Percentiles rank a stretch among this genome's conserved stretches.
These are phyloP conservation scores for Pachyramphus minor DNA, from an alignment of 2,113 vertebrate species.

Conservation along the genomic window DNA sequence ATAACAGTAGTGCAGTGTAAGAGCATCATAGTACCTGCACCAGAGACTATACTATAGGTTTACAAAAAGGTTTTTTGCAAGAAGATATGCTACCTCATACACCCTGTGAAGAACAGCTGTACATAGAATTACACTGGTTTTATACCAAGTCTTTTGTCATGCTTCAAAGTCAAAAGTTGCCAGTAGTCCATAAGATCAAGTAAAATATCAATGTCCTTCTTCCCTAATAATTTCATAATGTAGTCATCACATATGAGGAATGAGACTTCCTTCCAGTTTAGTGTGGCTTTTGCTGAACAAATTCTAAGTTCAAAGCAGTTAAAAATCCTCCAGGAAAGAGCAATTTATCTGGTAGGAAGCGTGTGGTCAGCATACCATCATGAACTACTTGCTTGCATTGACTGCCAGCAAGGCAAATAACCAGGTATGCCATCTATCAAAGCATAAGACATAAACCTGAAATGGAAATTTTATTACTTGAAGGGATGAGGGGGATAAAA, in stretches of 20 bases:
- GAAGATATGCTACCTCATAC: not conserved
- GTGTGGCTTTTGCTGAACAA: not conserved
- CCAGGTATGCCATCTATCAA: not conserved
- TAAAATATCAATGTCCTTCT: not conserved
- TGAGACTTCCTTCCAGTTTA: not conserved
- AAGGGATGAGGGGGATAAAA: not conserved
- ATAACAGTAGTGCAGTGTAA: not conserved
- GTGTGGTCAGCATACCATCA: fast-evolving
- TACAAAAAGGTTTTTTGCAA: not conserved
- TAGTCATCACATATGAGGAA: not conserved
- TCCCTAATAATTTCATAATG: not conserved
- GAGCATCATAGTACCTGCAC: not conserved
- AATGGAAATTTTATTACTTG: not conserved
- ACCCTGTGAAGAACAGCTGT: not conserved
- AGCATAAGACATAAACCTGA: not conserved
- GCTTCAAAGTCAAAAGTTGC: not conserved
- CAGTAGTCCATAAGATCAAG: not conserved
- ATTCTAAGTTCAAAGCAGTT: not conserved
- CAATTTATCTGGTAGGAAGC: not conserved
- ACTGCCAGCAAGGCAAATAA: not conserved
- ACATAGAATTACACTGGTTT: not conserved
- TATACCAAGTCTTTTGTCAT: not conserved
- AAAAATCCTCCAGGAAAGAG: not conserved
- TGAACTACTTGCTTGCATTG: not conserved
- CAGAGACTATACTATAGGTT: not conserved